Evolutionary conservation across 2,113 vertebrate species (phyloP), one percentile per base, ranked within the genome.

Genomic region (Silurus asotus): DNA sequence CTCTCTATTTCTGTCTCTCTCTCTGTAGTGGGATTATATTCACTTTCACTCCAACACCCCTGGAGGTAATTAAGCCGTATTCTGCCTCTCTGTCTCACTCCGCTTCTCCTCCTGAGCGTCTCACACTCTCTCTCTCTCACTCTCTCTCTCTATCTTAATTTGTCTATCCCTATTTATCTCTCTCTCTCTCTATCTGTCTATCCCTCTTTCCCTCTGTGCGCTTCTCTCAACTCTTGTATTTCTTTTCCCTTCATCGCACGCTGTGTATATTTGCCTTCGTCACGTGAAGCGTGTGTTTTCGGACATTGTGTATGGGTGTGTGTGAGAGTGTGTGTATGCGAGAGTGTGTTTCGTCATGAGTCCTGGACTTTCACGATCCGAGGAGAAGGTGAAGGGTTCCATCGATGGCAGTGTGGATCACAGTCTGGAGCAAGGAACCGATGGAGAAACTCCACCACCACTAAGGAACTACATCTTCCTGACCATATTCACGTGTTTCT

Each of bases 401-500:
- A 88, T 94, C 93, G 94, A 95, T 49, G 92, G 90, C 85, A 94
- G 92, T 88, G 92, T 94, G 8, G 94, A 94, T 90, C 93, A 94
- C 86, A 91, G 94, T 90, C 91, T 49, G 89, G 93, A 92, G 94
- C 75, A 3, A 61, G 72, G 51, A n/a, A 48, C 45, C 11, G 88
- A 95, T 86, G 90, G 90, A 51, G 92, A 90, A 85, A 89, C 91
- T 14, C 48, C 88, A 48, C 93, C 91, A 53, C 92, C 88, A 75
- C 94, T 95, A 87, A 92, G 90, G 89, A 95, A 87, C 91, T 96
- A 95, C 92, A 92, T 97, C 90, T 91, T 95, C 83, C 94, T 97
- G 89, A 93, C 95, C 92, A 96, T 97, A 89, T 88, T 96, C 91
- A 82, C 96, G 62, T 97, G 96, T 74, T 97, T 97, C 89, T 97